phyloP scores from a whole-genome alignment of 92 coral and sea anemone species.

The Epizoanthus scotinus region DNA sequence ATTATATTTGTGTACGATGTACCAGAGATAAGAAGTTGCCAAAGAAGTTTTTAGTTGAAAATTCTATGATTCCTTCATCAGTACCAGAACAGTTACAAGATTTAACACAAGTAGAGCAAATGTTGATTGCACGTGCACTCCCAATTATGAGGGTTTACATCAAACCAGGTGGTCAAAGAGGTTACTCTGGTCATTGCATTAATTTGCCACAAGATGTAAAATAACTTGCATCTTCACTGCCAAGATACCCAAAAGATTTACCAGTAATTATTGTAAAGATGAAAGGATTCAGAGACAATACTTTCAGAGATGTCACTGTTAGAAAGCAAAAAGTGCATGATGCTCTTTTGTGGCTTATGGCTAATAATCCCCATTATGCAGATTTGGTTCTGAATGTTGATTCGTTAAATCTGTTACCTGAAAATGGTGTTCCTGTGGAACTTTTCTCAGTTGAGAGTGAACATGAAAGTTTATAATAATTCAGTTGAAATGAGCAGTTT shows the following conservation, averaged over 20 bases:
- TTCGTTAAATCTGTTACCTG: constrained; percentile 51
- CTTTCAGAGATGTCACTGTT: constrained; percentile 58
- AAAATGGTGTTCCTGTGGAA: constrained; percentile 60
- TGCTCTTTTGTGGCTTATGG: constrained; percentile 43
- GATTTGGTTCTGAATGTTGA: constrained; percentile 35
- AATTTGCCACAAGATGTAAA: constrained; percentile 55
- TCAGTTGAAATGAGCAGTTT: constrained; percentile 49
- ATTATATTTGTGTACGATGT: constrained; percentile 50
- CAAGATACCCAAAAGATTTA: constrained; percentile 58
- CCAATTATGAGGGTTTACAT: constrained; percentile 57
- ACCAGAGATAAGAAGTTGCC: constrained; percentile 45
- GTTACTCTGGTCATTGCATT: constrained; percentile 58
- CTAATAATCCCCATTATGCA: constrained; percentile 52
- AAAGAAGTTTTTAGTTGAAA: constrained; percentile 32
- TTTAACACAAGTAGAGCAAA: constrained; percentile 53
- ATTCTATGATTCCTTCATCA: constrained; percentile 41
- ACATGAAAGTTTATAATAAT: constrained; percentile 44
- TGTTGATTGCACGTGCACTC: constrained; percentile 47
- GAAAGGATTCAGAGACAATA: constrained; percentile 48
- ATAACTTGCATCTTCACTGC: constrained; percentile 53
- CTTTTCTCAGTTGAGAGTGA: constrained; percentile 46
- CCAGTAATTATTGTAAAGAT: constrained; percentile 52
- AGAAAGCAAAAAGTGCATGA: constrained; percentile 54
- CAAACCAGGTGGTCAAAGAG: constrained; percentile 58
- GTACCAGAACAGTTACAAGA: constrained; percentile 46